These are phyloP conservation scores for Pseudachorutes palmiensis DNA, from an alignment of 1,140 invertebrate species.

Conservation along the genomic window DNA sequence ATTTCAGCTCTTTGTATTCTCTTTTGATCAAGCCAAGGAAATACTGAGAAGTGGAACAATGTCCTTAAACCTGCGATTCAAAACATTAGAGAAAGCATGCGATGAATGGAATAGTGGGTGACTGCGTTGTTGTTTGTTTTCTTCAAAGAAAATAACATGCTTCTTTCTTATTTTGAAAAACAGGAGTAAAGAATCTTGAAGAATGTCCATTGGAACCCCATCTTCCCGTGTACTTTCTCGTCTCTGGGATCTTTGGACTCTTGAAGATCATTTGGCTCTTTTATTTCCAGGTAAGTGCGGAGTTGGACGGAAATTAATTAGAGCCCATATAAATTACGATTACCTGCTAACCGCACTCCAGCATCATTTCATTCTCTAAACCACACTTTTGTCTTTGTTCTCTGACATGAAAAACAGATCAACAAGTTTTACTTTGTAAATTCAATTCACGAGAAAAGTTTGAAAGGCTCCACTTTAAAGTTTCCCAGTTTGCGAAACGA, in stretches of 20 bases:
- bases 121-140: no score
- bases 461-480: no score
- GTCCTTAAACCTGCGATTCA: background rate
- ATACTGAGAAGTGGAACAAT: background rate
- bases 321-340: no score
- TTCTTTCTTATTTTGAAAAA: no score
- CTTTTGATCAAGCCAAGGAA: background rate
- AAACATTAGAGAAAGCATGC: background rate
- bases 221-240: constrained; percentile 73
- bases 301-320: no score
- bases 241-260: constrained; percentile 63
- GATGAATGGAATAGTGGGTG: background rate
- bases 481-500: no score
- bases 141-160: no score
- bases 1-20: no score
- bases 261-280: constrained; percentile 61
- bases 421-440: background rate
- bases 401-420: background rate
- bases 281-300: constrained; percentile 45
- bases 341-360: no score
- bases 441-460: no score
- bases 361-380: no score
- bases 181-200: constrained; percentile 67
- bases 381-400: no score
- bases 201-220: constrained; percentile 68